Base-by-base conservation (phyloP, 2,797 vertebrate species). In the Siniperca undulata region DNA sequence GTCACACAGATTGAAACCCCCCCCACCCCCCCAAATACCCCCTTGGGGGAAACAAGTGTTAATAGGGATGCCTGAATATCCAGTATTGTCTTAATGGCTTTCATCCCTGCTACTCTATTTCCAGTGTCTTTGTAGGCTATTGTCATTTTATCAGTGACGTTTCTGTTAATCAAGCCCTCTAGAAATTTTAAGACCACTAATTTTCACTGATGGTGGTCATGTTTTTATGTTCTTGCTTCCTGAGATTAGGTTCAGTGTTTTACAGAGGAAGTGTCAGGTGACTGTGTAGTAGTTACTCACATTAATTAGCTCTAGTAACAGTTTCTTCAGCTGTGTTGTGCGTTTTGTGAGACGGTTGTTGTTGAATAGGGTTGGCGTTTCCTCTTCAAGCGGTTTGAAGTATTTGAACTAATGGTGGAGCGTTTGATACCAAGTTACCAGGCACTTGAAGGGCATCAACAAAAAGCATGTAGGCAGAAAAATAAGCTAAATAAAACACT, bases 31-130 rank as follows among this genome's bases (percentile, higher is more conserved):
- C 68, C 55, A 30, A 50, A 75, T 50, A 56, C 86, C 67, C 83
- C 67, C 34, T 64, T 65, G 13, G 83, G 85, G 81, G 65, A 77
- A 85, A 85, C 81, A 74, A 93, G 93, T 93, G 89, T 94, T 92
- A 86, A 91, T 86, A 89, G 78, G 89, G 83, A 90, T 87, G 91
- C 87, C 93, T 94, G 91, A 92, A 89, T 76, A 87, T 94, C 88
- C 92, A 93, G 93, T 95, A 89, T 94, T 95, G 93, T 94, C 93
- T 92, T 94, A 93, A 94, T 61, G 84, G 92, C 91, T 85, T 86
- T 84, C 88, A 86, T 82, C 85, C 77, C 84, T 66, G 77, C 79
- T 77, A 73, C 84, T 83, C 73, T 68, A 83, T 73, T 24, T 75
- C 80, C 82, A 79, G 80, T 84, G 85, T 92, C 88, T 90, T 87